Conservation (phyloP, 2,888 invertebrate species). For the Gibbula magus region DNA sequence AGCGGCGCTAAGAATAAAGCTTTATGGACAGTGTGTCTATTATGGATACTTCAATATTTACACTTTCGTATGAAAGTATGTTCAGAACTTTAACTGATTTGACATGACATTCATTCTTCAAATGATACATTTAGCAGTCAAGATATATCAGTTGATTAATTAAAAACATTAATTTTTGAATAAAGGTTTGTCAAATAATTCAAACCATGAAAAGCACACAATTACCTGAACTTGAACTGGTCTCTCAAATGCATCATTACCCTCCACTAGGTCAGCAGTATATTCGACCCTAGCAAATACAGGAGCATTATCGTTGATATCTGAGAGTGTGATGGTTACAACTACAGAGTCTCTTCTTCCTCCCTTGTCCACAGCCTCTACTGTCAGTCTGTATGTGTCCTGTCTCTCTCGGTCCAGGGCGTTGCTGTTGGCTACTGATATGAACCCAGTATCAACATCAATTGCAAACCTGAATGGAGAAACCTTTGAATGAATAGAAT, state of each 20-base stretch:
- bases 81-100: no score
- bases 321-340: constrained; percentile 3
- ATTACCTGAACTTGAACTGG: neutral
- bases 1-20: neutral
- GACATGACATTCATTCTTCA: no score
- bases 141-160: neutral
- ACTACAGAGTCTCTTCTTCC: constrained; percentile 15
- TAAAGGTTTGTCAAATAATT: neutral
- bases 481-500: no score
- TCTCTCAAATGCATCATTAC: neutral
- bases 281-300: neutral
- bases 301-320: constrained; percentile 25
- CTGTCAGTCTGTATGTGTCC: constrained; percentile 9
- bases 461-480: no score
- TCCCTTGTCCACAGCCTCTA: constrained; percentile 18
- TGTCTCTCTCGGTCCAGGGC: constrained; percentile 19
- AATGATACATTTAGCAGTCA: no score
- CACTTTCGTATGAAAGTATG: neutral
- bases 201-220: neutral
- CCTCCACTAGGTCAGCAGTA: neutral
- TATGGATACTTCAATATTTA: no score
- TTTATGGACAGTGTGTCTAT: neutral
- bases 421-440: neutral
- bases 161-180: neutral
- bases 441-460: no score